Base-by-base conservation (phyloP, 2,888 invertebrate species). In the Danaus chrysippus region DNA sequence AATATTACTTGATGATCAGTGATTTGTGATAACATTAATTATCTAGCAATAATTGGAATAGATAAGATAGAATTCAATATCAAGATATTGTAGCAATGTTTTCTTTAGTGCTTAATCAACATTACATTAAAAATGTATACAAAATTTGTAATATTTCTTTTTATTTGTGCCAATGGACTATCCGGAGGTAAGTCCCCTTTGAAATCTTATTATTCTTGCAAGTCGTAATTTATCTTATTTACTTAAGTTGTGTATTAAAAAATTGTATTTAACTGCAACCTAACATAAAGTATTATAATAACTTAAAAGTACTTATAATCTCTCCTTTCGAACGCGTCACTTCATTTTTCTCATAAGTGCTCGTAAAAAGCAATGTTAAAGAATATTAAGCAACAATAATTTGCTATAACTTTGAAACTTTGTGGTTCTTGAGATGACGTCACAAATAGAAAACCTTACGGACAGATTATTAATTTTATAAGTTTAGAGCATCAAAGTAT, bases 121-220 rank as follows among this genome's bases (percentile, higher is more conserved):
- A 62, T 42, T 67, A 54, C 23, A 61, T 65, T 61, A 42, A 67
- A 69, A 70, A 82, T 84, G 84, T 68, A 76, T 64, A 69, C 68
- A 8, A 77, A 76, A 77, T 64, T 81, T 34, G 59, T 79, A 61
- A 72, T 84, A 44, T 67, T 87, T 59, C 64, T 84, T 56, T 58
- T 87, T 58, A 73, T 74, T 70, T 75, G 70, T 69, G 42, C 77
- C 10, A 13, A 83, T 61, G 76, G 78, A 59, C 73, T 74, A 67
- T 67, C 77, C 58, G 67, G 73, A n/a, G 85, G 87, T 87, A 76
- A 77, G 81, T 77, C 57, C 59, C 11, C 41, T 44, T 46, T 56
- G 44, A 17, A 12, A 56, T 19, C 10, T 57, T 12, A 11, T 13
- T 43, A 57, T 46, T 34, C 3, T 3, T 13, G 44, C 12, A 44